A percentile compares a stretch with the other conserved stretches of the same genome.
phyloP scores from a whole-genome alignment of 2,888 invertebrate species.

The Drosophila ustulata region DNA sequence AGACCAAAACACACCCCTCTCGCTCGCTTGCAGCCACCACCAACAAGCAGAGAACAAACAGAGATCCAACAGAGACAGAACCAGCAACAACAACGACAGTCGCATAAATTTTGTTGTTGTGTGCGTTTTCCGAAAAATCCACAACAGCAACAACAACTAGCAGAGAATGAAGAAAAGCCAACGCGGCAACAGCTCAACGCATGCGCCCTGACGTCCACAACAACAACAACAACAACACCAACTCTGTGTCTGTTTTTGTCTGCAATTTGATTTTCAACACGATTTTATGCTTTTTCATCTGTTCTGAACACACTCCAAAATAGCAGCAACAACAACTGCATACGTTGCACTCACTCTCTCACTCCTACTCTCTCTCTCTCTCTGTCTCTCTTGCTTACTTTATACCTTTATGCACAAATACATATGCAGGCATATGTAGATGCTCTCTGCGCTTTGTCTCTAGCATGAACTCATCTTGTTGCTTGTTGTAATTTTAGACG shows the following conservation, averaged over 20 bases:
- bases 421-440: conserved; percentile 4
- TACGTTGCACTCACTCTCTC: conserved; percentile 52
- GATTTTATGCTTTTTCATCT: conserved; percentile 65
- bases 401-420: conserved; percentile 11
- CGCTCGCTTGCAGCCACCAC: conserved; percentile 34
- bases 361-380: conserved; percentile 5
- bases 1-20: conserved; percentile 61
- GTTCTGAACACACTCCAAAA: conserved; percentile 55
- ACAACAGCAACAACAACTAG: conserved; percentile 42
- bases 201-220: conserved; percentile 70
- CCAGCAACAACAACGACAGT: conserved; percentile 41
- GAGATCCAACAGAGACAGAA: conserved; percentile 25
- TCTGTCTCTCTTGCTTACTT: conserved; percentile 20
- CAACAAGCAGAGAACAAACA: conserved; percentile 27
- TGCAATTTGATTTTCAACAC: conserved; percentile 72
- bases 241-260: conserved; percentile 54
- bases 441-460: conserved; percentile 21
- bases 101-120: conserved; percentile 61
- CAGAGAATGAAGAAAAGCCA: conserved; percentile 41
- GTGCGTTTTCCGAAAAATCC: conserved; percentile 60
- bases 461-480: conserved; percentile 17
- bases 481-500: conserved; percentile 66
- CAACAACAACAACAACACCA: conserved; percentile 46
- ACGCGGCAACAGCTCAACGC: conserved; percentile 66
- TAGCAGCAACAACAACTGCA: conserved; percentile 63